Evolutionary conservation across 1,140 invertebrate genomes (phyloP), one percentile per base, ranked within the genome.

Genomic region (Meteorus sp.): DNA sequence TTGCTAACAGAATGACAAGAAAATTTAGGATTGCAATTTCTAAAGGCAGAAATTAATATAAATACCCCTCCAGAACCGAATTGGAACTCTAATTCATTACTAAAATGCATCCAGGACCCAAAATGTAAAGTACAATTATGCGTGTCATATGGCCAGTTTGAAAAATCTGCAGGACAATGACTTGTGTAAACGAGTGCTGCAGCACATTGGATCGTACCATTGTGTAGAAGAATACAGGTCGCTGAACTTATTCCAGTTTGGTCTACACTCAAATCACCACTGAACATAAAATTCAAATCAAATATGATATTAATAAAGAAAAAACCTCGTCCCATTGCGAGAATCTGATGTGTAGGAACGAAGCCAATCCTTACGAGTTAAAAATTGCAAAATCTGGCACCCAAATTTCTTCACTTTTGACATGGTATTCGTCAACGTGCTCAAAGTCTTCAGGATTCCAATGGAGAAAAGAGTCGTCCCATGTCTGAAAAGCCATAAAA

Each of bases 1-100:
- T 41, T 58, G 61, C 57, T 67, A 27, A 0, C 27, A 4, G 13
- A 23, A 9, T 13, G 33, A 3, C 11, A 35, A 13, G 37, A 5
- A 41, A 20, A 43, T 19, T 17, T 33, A 45, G 9, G 8, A 29
- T 7, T 22, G 19, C 11, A 44, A n/a, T 37, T 52, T 22, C 8
- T n/a, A 7, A 13, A 44, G n/a, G 9, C 44, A 13, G 7, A 8
- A 31, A 25, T 19, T 25, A 50, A 22, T 1, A 15, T 35, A 41
- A 45, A 48, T 68, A 76, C 75, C 13, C 58, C 62, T 29, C 71
- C 59, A 19, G 66, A 57, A 9, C 57, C 11, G 2, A 77, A 57
- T 33, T 75, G 74, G 27, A 84, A 81, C 60, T 84, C 78, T 1
- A 87, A 71, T 66, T 87, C 84, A 70, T 85, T 83, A 0, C 82